Conservation (phyloP, 2,888 invertebrate genomes). For the Sinhomidia bicolor region DNA sequence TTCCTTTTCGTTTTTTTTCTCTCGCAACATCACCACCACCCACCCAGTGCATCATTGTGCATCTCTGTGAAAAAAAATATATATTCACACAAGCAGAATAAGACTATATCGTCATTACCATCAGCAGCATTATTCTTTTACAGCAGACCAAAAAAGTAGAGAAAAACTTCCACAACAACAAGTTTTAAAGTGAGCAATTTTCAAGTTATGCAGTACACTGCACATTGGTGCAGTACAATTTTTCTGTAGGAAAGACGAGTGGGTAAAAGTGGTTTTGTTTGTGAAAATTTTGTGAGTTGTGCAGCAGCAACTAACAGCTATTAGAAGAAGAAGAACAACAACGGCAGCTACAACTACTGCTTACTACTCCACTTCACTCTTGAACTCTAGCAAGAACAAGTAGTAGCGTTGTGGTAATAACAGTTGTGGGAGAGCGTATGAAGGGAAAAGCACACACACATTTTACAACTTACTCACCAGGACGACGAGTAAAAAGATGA, state of each 20-base stretch:
- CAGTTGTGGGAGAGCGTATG: constrained; percentile 24
- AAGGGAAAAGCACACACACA: constrained; percentile 53
- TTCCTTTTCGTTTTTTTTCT: not conserved
- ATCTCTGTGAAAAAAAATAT: constrained; percentile 1
- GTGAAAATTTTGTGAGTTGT: not conserved
- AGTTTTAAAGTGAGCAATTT: constrained; percentile 48
- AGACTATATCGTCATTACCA: not conserved
- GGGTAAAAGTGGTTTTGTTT: constrained; percentile 49
- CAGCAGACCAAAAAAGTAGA: constrained; percentile 15
- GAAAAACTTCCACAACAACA: constrained; percentile 47
- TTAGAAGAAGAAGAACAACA: constrained; percentile 27
- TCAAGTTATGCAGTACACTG: constrained; percentile 44
- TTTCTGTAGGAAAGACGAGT: not conserved
- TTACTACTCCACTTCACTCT: constrained; percentile 26
- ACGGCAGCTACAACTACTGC: not conserved
- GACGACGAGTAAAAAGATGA: constrained; percentile 16
- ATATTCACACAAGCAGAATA: not conserved
- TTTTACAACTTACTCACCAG: constrained; percentile 57
- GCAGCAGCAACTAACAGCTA: not conserved
- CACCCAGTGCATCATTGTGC: constrained; percentile 23
- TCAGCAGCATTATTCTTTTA: not conserved
- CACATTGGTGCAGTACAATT: constrained; percentile 30
- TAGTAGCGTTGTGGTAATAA: constrained; percentile 34
- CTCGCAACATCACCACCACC: no score
- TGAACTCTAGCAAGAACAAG: constrained; percentile 23